Evolutionary conservation across 2,797 vertebrate genomes (phyloP).

Genomic region (Epinephelus coioides): DNA sequence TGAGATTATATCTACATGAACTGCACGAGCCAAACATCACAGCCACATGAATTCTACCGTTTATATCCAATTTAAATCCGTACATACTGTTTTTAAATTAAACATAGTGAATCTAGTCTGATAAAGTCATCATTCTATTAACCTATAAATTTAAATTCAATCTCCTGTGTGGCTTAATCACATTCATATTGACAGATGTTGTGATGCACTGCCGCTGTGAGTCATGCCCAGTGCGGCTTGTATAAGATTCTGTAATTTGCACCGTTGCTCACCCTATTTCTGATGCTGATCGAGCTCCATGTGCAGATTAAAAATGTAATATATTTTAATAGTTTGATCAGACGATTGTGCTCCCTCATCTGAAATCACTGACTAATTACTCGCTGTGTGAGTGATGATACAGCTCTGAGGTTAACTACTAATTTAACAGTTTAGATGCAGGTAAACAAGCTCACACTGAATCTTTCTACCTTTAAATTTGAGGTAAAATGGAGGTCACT

Average conservation of each 20-base stretch:
- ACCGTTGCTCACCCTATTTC: not conserved
- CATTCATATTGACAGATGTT: not conserved
- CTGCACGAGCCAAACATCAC: not conserved
- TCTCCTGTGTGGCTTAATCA: not conserved
- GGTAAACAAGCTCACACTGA: not conserved
- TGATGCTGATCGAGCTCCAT: not conserved
- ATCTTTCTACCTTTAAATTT: not conserved
- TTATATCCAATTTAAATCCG: not conserved
- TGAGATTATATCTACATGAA: constrained; percentile 17
- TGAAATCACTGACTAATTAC: not conserved
- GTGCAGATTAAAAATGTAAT: not conserved
- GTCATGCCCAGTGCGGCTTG: not conserved
- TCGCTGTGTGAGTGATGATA: not conserved
- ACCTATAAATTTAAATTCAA: not conserved
- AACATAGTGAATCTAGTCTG: not conserved
- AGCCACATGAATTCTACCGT: not conserved
- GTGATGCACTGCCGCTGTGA: not conserved
- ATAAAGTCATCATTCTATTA: not conserved
- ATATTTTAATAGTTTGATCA: not conserved
- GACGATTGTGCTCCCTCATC: not conserved
- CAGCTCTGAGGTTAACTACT: not conserved
- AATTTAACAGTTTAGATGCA: not conserved
- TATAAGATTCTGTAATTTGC: not conserved
- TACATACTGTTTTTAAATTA: not conserved
- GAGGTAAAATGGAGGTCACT: not conserved